Conservation (phyloP, 2,888 invertebrate genomes). For the Agapostemon virescens region DNA sequence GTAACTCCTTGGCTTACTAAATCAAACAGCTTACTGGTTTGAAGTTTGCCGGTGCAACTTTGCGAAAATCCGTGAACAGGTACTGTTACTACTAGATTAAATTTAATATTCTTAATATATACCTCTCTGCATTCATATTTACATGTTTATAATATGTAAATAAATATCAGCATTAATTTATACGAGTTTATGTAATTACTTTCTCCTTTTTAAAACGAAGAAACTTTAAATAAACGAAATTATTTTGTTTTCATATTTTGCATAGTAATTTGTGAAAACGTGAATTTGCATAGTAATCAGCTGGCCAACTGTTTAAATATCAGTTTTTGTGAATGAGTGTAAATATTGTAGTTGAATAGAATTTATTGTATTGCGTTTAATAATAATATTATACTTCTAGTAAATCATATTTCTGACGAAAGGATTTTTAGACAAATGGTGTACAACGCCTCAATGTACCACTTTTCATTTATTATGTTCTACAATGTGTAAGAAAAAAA, state of each 20-base stretch:
- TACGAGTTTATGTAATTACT: background rate
- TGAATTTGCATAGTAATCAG: background rate
- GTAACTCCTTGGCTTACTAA: conserved; percentile 5
- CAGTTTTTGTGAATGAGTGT: background rate
- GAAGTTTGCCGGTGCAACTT: background rate
- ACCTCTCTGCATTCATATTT: background rate
- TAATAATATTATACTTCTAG: background rate
- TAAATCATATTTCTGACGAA: background rate
- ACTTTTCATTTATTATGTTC: background rate
- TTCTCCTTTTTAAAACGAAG: background rate
- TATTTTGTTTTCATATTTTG: background rate
- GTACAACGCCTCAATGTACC: too few relatives aligned
- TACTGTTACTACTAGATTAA: background rate
- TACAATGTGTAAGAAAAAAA: background rate
- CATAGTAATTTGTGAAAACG: too few relatives aligned
- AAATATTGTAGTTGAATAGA: background rate
- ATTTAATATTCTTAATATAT: background rate
- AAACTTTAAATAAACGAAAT: background rate
- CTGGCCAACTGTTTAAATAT: background rate
- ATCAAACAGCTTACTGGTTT: background rate
- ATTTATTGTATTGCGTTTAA: too few relatives aligned
- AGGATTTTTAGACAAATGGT: too few relatives aligned
- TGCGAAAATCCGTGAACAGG: background rate
- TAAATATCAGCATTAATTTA: background rate
- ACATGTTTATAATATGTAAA: background rate